Percentiles rank a stretch among this genome's conserved stretches.
Conservation (phyloP, 2,888 invertebrate genomes). For the Meteorus colon region DNA sequence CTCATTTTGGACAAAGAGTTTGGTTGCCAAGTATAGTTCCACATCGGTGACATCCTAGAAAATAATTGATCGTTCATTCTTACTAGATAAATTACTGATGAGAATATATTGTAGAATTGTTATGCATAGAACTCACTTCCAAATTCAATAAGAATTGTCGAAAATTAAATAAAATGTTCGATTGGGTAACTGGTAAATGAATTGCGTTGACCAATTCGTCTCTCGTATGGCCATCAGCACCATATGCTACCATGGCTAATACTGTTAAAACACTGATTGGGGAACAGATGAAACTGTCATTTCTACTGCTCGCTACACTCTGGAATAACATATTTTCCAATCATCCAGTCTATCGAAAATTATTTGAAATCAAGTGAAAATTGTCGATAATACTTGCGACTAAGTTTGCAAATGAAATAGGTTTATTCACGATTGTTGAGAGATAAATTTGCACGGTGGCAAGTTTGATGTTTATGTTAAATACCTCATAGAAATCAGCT, state of each 20-base stretch:
- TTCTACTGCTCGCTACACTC: background rate
- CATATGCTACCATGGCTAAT: no score
- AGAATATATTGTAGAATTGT: no score
- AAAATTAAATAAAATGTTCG: no score
- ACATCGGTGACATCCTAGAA: background rate
- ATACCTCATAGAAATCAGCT: background rate
- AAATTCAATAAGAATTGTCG: background rate
- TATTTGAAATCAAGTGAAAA: no score
- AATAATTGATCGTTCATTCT: background rate
- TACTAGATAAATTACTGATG: no score
- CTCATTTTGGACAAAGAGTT: background rate
- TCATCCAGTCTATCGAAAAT: no score
- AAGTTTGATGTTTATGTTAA: background rate
- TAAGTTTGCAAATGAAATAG: background rate
- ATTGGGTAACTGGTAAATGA: no score
- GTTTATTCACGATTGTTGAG: background rate
- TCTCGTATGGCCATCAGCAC: no score
- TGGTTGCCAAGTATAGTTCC: background rate
- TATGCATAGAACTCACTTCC: background rate
- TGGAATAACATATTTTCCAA: background rate
- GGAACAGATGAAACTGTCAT: background rate
- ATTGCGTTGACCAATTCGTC: no score
- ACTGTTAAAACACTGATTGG: background rate
- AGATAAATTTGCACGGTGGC: no score
- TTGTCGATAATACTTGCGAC: no score